These are phyloP conservation scores for Mizuhopecten yessoensis DNA, from an alignment of 1,140 invertebrate genomes.

Conservation along the genomic window DNA sequence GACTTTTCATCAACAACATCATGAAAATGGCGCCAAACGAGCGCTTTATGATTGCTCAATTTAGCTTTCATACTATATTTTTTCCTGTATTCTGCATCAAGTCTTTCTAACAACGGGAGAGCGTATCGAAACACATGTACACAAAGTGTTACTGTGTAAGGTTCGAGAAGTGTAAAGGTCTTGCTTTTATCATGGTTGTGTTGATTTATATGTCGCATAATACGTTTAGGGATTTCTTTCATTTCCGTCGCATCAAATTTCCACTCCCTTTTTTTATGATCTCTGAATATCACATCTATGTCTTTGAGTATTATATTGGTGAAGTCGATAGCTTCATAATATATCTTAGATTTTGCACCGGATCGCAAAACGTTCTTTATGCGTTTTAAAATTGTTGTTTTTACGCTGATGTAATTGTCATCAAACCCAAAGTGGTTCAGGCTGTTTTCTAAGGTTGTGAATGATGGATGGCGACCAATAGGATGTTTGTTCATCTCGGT, in stretches of 20 bases:
- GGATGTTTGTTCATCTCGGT: not conserved
- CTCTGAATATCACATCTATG: not conserved
- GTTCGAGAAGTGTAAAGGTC: not conserved
- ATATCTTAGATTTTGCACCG: too few species aligned
- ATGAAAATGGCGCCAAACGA: conserved; percentile 21
- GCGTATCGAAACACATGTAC: not conserved
- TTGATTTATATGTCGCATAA: not conserved
- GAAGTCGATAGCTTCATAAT: not conserved
- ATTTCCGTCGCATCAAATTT: conserved; percentile 40
- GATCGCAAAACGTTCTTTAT: not conserved
- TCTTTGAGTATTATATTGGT: conserved; percentile 2
- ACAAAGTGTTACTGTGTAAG: not conserved
- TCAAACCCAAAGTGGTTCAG: not conserved
- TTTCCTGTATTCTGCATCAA: not conserved
- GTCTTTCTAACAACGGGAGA: not conserved
- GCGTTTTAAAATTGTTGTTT: not conserved
- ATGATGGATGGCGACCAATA: not conserved
- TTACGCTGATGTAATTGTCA: not conserved
- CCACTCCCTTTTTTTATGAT: not conserved
- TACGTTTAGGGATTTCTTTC: not conserved
- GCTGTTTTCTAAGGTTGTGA: not conserved
- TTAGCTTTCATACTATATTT: conserved; percentile 20
- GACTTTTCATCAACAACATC: not conserved
- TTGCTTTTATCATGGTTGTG: not conserved
- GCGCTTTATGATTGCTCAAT: conserved; percentile 36